Evolutionary conservation across 2,888 invertebrate genomes (phyloP).

Genomic region (Cetonia aurata): DNA sequence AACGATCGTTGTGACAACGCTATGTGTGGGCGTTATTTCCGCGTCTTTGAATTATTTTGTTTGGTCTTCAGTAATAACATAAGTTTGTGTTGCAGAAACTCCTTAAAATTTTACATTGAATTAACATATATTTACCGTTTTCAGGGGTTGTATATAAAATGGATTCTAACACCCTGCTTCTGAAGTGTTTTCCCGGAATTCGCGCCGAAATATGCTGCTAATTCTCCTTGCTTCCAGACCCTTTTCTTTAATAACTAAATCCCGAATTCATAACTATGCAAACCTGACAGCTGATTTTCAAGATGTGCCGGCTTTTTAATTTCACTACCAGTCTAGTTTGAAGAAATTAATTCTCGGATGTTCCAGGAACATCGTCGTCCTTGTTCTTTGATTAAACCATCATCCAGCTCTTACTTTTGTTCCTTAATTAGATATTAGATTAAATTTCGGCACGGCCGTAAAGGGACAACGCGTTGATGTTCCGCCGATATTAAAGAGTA

Average conservation of each 20-base stretch:
- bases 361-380: slow-evolving; percentile 47
- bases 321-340: slow-evolving; percentile 42
- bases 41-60: too few species aligned
- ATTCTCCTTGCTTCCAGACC: not conserved
- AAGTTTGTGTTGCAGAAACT: slow-evolving; percentile 48
- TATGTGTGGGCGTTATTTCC: too few species aligned
- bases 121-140: slow-evolving; percentile 44
- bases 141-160: slow-evolving; percentile 8
- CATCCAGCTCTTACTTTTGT: slow-evolving; percentile 42
- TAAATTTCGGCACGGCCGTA: slow-evolving; percentile 45
- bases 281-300: slow-evolving; percentile 36
- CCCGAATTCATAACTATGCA: slow-evolving; percentile 36
- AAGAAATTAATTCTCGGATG: slow-evolving; percentile 50
- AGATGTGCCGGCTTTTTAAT: slow-evolving; percentile 19
- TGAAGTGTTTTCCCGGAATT: slow-evolving; percentile 42
- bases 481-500: slow-evolving; percentile 7
- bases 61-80: too few species aligned
- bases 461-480: slow-evolving; percentile 13
- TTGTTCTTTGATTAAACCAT: slow-evolving; percentile 49
- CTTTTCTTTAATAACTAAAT: slow-evolving; percentile 29
- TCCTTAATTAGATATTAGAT: slow-evolving; percentile 54
- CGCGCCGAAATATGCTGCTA: slow-evolving; percentile 10
- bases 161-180: too few species aligned
- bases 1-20: too few species aligned
- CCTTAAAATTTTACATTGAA: slow-evolving; percentile 51